phyloP scores from a whole-genome alignment of 1,140 invertebrate species.

The Zeugodacus cucurbitae region DNA sequence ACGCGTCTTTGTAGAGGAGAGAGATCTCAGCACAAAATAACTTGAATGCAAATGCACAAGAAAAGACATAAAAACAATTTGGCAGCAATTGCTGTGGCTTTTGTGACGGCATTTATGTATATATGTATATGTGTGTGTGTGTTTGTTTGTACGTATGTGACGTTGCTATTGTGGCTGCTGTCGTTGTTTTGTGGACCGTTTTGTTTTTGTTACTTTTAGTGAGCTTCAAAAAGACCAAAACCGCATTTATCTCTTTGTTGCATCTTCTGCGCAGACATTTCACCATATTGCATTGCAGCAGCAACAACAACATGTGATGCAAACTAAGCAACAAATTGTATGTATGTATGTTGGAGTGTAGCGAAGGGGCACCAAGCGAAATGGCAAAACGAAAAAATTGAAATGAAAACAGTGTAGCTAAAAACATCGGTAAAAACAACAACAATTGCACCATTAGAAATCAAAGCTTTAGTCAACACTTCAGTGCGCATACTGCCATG shows the following conservation, averaged over 20 bases:
- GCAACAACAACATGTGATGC: not conserved
- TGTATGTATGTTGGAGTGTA: not conserved
- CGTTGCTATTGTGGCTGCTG: not conserved
- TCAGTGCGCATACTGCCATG: not conserved
- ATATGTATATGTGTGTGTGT: no score
- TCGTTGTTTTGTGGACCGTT: not conserved
- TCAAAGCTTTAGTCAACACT: not conserved
- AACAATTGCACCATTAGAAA: not conserved
- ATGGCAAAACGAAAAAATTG: not conserved
- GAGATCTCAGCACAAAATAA: not conserved
- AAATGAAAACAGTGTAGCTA: not conserved
- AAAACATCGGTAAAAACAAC: not conserved
- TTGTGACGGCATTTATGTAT: not conserved
- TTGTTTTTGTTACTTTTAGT: not conserved
- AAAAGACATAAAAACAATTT: not conserved
- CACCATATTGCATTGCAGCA: conserved; percentile 6
- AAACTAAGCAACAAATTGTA: not conserved
- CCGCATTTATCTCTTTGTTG: not conserved
- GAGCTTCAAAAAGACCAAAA: not conserved
- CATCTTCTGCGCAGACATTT: conserved; percentile 17
- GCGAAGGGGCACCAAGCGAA: not conserved
- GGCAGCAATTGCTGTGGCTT: not conserved
- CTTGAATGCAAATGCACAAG: not conserved
- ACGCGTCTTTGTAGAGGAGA: not conserved
- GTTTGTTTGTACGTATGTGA: no score